Conservation (phyloP, 2,888 invertebrate genomes). For the Saturnia japonica region DNA sequence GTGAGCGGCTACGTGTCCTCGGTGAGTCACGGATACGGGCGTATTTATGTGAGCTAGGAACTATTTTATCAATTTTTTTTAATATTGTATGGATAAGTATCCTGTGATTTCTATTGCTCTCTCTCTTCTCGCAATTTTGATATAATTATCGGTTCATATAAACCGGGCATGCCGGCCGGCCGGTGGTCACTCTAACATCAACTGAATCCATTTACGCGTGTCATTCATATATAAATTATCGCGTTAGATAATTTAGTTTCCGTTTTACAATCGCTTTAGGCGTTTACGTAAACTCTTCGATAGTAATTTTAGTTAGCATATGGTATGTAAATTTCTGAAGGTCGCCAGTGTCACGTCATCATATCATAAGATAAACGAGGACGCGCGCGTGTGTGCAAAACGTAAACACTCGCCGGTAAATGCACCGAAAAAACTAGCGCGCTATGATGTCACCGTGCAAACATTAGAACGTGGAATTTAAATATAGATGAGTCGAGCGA, state of each 20-base stretch:
- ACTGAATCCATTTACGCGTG: conserved; percentile 34
- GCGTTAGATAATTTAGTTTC: conserved; percentile 10
- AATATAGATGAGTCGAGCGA: conserved; percentile 73
- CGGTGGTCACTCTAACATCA: conserved; percentile 41
- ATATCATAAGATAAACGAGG: conserved; percentile 53
- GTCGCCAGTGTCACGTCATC: conserved; percentile 57
- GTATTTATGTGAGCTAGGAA: conserved; percentile 48
- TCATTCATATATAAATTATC: conserved; percentile 27
- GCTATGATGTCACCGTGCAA: conserved; percentile 78
- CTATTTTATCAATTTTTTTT: conserved; percentile 34
- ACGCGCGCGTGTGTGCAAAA: conserved; percentile 61
- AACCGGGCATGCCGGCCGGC: conserved; percentile 25
- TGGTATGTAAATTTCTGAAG: conserved; percentile 44
- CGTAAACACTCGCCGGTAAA: conserved; percentile 71
- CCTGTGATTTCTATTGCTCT: conserved; percentile 40
- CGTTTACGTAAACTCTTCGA: conserved; percentile 32
- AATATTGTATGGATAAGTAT: conserved; percentile 36
- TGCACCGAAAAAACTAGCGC: conserved; percentile 71
- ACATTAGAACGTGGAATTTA: conserved; percentile 73
- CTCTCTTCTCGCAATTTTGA: conserved; percentile 32
- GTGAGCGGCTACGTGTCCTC: conserved; percentile 50
- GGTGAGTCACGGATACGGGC: conserved; percentile 49
- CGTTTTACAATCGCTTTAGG: conserved; percentile 24
- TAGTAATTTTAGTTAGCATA: conserved; percentile 34
- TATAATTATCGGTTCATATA: conserved; percentile 32